Percentiles rank a stretch among this genome's conserved stretches.
phyloP scores from a whole-genome alignment of 1,140 invertebrate species.

The Gonioctena quinquepunctata region DNA sequence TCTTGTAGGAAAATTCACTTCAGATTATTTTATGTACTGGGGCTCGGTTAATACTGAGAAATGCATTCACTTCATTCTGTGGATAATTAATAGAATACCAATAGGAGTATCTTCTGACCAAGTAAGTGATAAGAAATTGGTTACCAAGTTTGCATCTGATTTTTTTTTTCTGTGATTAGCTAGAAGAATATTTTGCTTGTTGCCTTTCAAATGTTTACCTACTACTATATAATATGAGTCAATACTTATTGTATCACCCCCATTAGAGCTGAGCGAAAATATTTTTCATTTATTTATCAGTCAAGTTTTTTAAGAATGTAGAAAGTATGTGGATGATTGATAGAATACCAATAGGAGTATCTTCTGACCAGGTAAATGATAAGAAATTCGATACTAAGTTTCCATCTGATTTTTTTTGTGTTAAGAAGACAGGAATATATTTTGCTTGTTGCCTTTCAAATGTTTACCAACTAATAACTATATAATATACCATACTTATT shows the following conservation, averaged over 20 bases:
- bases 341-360: slow-evolving; percentile 47
- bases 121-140: slow-evolving; percentile 36
- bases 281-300: neutral
- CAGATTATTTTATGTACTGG: slow-evolving; percentile 72
- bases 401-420: neutral
- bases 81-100: slow-evolving; percentile 50
- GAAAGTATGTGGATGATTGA: slow-evolving; percentile 55
- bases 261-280: no score
- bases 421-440: neutral
- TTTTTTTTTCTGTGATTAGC: neutral
- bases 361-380: slow-evolving; percentile 50
- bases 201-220: neutral
- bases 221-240: neutral
- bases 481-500: neutral
- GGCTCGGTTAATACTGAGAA: slow-evolving; percentile 59
- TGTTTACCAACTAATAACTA: neutral
- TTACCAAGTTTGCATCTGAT: neutral
- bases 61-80: slow-evolving; percentile 48
- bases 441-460: neutral
- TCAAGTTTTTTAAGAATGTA: no score
- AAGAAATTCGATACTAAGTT: neutral
- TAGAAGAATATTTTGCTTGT: neutral
- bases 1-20: slow-evolving; percentile 60
- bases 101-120: slow-evolving; percentile 50
- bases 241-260: neutral